Evolutionary conservation across 2,797 vertebrate species (phyloP).

Genomic region (Vespertilio murinus): DNA sequence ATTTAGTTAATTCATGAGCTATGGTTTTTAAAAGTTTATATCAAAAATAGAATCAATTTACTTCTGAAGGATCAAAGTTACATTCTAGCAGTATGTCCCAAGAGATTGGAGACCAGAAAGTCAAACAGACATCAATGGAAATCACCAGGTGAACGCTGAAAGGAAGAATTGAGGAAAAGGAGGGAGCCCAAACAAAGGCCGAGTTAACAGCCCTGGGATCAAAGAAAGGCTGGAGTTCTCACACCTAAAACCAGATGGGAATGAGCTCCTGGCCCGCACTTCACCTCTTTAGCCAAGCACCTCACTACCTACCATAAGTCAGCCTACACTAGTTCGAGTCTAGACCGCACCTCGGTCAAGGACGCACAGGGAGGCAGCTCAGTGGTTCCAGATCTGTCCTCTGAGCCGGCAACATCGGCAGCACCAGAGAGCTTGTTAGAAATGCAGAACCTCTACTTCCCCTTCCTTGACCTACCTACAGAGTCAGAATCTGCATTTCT

Average conservation of each 20-base stretch:
- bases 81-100: background rate
- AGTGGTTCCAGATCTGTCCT: background rate
- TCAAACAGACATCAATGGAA: background rate
- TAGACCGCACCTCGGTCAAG: background rate
- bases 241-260: background rate
- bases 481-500: background rate
- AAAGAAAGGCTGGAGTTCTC: background rate
- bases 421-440: too few species aligned
- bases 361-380: background rate
- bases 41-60: background rate
- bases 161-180: background rate
- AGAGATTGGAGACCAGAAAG: background rate
- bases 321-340: background rate
- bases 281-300: background rate
- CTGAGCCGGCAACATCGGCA: background rate
- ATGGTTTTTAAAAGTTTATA: background rate
- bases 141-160: background rate
- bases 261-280: background rate
- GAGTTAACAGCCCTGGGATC: background rate
- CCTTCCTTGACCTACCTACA: background rate
- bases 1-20: background rate
- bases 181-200: background rate
- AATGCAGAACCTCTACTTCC: background rate
- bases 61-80: conserved; percentile 18
- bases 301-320: background rate